Percentiles rank a stretch among this genome's conserved stretches.
Conservation (phyloP, 2,113 vertebrate genomes). For the Ovibos moschatus region DNA sequence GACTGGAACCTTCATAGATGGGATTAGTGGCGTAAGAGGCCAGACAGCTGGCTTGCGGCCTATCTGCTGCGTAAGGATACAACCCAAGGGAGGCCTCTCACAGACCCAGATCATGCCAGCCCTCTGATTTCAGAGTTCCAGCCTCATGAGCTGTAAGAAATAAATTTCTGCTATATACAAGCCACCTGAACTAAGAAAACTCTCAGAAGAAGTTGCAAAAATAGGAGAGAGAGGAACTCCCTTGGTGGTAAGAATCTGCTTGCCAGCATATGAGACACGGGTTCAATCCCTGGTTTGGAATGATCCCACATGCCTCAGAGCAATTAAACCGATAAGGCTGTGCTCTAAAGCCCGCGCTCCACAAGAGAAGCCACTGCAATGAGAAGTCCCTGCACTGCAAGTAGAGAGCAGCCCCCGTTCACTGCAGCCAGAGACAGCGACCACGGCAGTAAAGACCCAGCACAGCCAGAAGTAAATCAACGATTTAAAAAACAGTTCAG, state of each 20-base stretch:
- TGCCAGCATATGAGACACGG: fast-evolving
- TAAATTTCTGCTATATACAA: neutral
- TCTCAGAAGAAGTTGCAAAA: neutral
- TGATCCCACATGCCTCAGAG: neutral
- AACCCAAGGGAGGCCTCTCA: neutral
- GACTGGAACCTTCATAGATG: neutral
- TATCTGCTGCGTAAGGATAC: fast-evolving
- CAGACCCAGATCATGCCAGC: neutral
- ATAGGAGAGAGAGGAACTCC: neutral
- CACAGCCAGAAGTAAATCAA: neutral
- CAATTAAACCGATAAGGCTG: neutral
- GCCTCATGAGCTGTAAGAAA: neutral
- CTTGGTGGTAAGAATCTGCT: neutral
- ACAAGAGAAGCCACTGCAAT: neutral
- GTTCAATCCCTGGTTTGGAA: neutral
- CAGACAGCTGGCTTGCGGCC: neutral
- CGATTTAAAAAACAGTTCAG: neutral
- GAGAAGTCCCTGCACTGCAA: neutral
- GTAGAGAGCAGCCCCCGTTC: neutral
- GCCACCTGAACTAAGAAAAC: neutral
- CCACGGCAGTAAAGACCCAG: neutral
- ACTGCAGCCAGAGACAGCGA: neutral
- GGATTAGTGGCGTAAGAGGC: neutral
- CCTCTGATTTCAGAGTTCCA: neutral
- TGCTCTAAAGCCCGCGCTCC: neutral